A percentile compares a stretch with the other conserved stretches of the same genome.
Evolutionary conservation across 2,797 vertebrate species (phyloP).

Genomic region (Phrynocephalus vlangalii): DNA sequence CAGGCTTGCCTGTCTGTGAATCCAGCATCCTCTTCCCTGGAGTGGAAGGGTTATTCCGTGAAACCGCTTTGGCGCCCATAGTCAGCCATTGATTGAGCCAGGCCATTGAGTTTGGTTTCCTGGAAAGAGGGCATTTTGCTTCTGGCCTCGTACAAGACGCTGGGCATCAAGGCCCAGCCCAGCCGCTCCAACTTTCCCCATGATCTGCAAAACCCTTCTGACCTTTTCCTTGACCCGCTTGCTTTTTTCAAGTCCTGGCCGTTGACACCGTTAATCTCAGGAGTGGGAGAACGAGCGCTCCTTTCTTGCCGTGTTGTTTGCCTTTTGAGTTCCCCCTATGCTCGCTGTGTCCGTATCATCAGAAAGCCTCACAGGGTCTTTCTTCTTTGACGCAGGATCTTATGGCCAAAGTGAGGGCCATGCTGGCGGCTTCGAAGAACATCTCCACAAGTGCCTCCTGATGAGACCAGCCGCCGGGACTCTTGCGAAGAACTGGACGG

Average conservation of each 20-base stretch:
- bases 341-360: background rate
- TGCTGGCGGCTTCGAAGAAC: constrained; percentile 96
- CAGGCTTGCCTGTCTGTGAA: background rate
- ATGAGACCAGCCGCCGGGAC: constrained; percentile 78
- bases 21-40: background rate
- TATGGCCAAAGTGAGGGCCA: constrained; percentile 98
- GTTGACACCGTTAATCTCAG: no score
- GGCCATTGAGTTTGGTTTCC: background rate
- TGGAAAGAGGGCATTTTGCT: constrained; percentile 12
- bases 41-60: background rate
- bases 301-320: background rate
- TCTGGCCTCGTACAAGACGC: constrained; percentile 9
- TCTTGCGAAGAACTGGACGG: constrained; percentile 56
- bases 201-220: background rate
- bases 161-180: background rate
- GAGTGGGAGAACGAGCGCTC: background rate
- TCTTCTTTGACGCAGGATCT: constrained; percentile 84
- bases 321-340: background rate
- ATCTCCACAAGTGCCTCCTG: constrained; percentile 89
- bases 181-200: background rate
- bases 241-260: background rate
- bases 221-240: background rate
- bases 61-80: constrained; percentile 2
- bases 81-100: constrained; percentile 29
- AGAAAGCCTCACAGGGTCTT: background rate